Evolutionary conservation across 23 tunicate genomes (phyloP).

Genomic region (Diplosoma virens): DNA sequence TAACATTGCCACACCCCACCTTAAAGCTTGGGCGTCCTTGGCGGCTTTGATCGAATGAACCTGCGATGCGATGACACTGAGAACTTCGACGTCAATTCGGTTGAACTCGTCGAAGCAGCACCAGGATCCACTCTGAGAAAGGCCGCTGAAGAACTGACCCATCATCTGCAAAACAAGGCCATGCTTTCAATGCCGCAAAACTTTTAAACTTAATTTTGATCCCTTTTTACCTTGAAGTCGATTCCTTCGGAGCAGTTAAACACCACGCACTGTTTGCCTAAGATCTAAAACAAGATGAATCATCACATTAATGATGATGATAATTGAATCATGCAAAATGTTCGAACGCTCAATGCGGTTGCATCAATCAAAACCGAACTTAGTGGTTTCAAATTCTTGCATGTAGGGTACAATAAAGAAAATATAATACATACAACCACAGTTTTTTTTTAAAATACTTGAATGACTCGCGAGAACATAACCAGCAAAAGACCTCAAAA

Average conservation of each 20-base stretch:
- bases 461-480: too few species aligned
- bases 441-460: too few species aligned
- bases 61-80: slow-evolving; percentile 96
- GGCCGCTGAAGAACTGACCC: slow-evolving; percentile 96
- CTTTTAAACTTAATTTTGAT: background rate
- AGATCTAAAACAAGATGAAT: slow-evolving; percentile 39
- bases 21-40: slow-evolving; percentile 79
- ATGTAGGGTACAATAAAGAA: too few species aligned
- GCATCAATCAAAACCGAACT: too few species aligned
- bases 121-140: slow-evolving; percentile 93
- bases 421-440: too few species aligned
- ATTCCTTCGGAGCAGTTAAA: slow-evolving; percentile 96
- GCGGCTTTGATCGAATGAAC: slow-evolving; percentile 92
- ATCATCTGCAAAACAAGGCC: slow-evolving; percentile 55
- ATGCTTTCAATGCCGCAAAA: background rate
- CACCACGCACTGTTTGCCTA: slow-evolving; percentile 96
- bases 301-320: too few species aligned
- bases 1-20: slow-evolving; percentile 21
- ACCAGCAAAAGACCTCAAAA: too few species aligned
- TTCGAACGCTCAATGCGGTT: too few species aligned
- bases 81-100: slow-evolving; percentile 92
- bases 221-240: slow-evolving; percentile 66
- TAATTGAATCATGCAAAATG: too few species aligned
- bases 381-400: too few species aligned
- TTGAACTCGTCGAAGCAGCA: slow-evolving; percentile 98